These are phyloP conservation scores for Drosophila mulleri DNA, from an alignment of 2,888 invertebrate species.

Conservation along the genomic window DNA sequence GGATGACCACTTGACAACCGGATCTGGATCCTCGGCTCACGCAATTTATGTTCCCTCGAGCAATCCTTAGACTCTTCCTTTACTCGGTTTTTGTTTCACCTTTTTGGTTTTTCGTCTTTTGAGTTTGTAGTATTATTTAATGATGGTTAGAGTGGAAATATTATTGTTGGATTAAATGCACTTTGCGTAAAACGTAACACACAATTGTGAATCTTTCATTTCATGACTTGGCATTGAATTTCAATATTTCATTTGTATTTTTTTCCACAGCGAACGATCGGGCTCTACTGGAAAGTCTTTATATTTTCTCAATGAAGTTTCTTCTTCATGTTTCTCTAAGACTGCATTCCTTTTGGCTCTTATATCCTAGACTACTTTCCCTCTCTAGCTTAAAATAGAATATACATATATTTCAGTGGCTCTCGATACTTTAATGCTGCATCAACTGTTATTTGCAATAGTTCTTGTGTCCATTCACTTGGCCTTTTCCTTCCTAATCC, in stretches of 20 bases:
- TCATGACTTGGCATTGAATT: too few relatives aligned
- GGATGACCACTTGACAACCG: neutral
- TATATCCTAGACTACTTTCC: neutral
- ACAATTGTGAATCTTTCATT: neutral
- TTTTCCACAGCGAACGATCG: neutral
- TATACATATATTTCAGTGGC: neutral
- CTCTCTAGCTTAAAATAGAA: neutral
- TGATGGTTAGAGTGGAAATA: slow-evolving; percentile 23
- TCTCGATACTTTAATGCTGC: neutral
- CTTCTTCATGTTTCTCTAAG: neutral
- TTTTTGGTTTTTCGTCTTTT: slow-evolving; percentile 27
- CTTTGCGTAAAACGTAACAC: slow-evolving; percentile 71
- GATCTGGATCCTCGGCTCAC: slow-evolving; percentile 4
- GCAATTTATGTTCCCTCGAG: slow-evolving; percentile 12
- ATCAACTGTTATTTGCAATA: neutral
- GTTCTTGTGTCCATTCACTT: neutral
- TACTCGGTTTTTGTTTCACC: slow-evolving; percentile 29
- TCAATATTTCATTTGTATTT: neutral
- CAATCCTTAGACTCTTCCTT: neutral
- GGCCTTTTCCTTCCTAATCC: neutral
- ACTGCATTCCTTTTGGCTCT: too few relatives aligned
- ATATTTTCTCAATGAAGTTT: too few relatives aligned
- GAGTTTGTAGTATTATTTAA: slow-evolving; percentile 30
- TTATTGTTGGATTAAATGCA: slow-evolving; percentile 70
- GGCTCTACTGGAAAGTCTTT: neutral